phyloP scores from a whole-genome alignment of 92 coral and sea anemone species.

The Paragorgia papillata region DNA sequence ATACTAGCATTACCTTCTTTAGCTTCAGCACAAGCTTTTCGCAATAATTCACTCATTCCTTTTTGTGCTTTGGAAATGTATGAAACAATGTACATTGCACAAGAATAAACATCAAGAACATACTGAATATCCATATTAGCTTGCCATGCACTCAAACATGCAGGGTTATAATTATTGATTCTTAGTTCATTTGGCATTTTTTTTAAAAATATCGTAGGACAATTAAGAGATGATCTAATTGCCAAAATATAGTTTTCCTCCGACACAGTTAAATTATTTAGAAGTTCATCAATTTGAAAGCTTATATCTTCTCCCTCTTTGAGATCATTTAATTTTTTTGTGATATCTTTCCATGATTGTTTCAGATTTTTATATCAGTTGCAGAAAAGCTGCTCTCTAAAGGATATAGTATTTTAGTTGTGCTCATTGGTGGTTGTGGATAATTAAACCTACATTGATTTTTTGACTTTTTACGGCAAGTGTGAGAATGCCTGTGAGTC shows the following conservation, averaged over 20 bases:
- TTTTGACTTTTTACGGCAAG: slow-evolving; percentile 27
- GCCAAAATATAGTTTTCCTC: slow-evolving; percentile 18
- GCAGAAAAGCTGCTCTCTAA: slow-evolving; percentile 1
- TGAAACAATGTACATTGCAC: slow-evolving; percentile 61
- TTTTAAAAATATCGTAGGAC: slow-evolving; percentile 59
- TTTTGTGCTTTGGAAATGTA: slow-evolving; percentile 72
- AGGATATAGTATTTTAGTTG: slow-evolving; percentile 18
- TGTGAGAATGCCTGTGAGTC: slow-evolving; percentile 44
- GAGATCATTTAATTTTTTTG: slow-evolving; percentile 25
- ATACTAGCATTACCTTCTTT: slow-evolving; percentile 57
- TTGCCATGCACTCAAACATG: slow-evolving; percentile 68
- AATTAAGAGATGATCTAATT: slow-evolving; percentile 25
- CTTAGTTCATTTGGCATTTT: slow-evolving; percentile 66
- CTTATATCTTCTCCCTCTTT: slow-evolving; percentile 12
- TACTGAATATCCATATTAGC: slow-evolving; percentile 71
- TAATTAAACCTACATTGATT: slow-evolving; percentile 37
- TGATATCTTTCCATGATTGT: slow-evolving; percentile 31
- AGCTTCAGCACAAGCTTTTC: slow-evolving; percentile 64
- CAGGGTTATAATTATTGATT: too few relatives aligned
- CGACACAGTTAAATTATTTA: slow-evolving; percentile 2
- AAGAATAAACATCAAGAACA: slow-evolving; percentile 65
- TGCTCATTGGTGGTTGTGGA: slow-evolving; percentile 40
- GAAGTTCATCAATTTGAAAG: slow-evolving; percentile 32
- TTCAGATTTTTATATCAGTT: neutral
- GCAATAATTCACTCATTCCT: slow-evolving; percentile 70